These are phyloP conservation scores for Tamias sibiricus DNA, from an alignment of 2,113 vertebrate species.

Conservation along the genomic window DNA sequence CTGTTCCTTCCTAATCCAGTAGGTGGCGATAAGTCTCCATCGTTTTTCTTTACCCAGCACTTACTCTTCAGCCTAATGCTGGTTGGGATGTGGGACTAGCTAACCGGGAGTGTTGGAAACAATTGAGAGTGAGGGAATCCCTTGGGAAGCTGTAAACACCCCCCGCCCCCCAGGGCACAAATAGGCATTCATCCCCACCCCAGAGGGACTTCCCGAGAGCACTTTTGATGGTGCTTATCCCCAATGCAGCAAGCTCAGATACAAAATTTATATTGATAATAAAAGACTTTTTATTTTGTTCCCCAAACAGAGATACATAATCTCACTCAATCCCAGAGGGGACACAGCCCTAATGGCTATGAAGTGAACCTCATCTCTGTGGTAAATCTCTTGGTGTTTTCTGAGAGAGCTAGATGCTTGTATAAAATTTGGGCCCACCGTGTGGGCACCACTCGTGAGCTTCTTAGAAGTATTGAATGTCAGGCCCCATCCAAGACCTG, in stretches of 20 bases:
- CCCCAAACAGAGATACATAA: neutral
- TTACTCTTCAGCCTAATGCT: neutral
- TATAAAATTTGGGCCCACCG: neutral
- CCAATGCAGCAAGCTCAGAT: neutral
- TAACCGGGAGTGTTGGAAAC: neutral
- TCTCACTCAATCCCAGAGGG: neutral
- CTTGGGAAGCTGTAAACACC: neutral
- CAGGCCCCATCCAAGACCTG: neutral
- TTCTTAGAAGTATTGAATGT: neutral
- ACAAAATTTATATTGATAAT: neutral
- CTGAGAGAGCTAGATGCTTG: neutral
- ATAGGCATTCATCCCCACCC: neutral
- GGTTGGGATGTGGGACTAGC: neutral
- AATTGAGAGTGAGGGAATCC: neutral
- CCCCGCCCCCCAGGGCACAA: neutral
- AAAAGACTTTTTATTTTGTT: neutral
- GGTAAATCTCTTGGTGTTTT: neutral
- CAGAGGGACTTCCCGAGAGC: neutral
- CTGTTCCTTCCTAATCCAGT: slow-evolving; percentile 34
- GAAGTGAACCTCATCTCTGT: neutral
- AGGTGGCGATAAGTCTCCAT: slow-evolving; percentile 73
- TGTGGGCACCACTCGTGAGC: fast-evolving
- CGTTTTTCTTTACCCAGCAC: neutral
- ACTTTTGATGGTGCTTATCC: neutral
- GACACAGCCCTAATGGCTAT: neutral